Conservation (phyloP, 2,797 vertebrate genomes). For the Leucoraja ocellata region DNA sequence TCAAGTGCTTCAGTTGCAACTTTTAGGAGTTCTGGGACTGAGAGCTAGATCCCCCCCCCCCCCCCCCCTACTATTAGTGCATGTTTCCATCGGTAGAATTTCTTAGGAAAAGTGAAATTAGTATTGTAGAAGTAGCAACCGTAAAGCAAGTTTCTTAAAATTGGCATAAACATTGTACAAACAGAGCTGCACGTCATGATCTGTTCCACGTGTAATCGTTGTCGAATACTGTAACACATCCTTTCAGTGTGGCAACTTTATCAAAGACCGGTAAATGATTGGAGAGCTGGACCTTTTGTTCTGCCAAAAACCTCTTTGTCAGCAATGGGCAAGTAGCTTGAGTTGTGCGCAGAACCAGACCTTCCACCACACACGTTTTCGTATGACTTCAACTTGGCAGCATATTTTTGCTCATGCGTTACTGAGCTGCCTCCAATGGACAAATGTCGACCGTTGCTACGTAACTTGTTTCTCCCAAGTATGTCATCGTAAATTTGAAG, state of each 20-base stretch:
- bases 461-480: neutral
- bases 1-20: neutral
- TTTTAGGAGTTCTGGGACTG: neutral
- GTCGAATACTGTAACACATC: neutral
- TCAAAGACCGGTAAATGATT: neutral
- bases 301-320: neutral
- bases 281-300: neutral
- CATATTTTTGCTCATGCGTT: neutral
- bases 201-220: neutral
- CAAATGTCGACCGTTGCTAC: neutral
- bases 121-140: neutral
- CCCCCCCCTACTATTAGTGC: neutral
- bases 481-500: too few species aligned
- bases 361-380: neutral
- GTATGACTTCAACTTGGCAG: neutral
- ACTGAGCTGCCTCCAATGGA: neutral
- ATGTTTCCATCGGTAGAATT: neutral
- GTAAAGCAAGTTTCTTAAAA: neutral
- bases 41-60: neutral
- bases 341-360: neutral
- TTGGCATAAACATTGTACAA: neutral
- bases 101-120: neutral
- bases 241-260: neutral
- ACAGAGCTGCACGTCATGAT: conserved; percentile 17
- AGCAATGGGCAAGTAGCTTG: neutral